Base-by-base conservation (phyloP, 1,140 invertebrate genomes). In the Leptonema lineaticorne region DNA sequence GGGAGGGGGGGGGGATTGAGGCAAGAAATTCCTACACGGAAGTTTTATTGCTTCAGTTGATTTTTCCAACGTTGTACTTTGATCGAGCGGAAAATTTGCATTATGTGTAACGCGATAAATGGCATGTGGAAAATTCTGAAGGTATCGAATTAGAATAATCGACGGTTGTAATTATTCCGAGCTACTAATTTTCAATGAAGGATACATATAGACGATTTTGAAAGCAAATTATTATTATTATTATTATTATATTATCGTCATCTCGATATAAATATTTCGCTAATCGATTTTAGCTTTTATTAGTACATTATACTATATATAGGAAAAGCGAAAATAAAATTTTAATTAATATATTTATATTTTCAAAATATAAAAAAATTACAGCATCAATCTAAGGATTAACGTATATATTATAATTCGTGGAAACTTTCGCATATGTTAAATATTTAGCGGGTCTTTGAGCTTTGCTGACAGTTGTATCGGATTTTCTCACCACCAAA, bases 31-130 rank as follows among this genome's bases (percentile, higher is more conserved):
- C 45, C 45, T 45, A 45, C 59, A 62, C 59, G 30, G 59, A 62
- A 33, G 33, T 62, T 62, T 62, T 62, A 62, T 62, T 62, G 59
- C 59, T 33, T 62, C 37, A 41, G 33, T 62, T 62, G 59, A 62
- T 62, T 62, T 62, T 62, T 33, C 30, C 26, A 62, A 62, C 59
- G 33, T 62, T 62, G 26, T 24, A 62, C 59, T 62, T 62, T 62
- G 59, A 62, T 37, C 18, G 28, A 4, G 59, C 59, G 59, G 59
- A 62, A 62, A 60, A 62, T 62, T 62, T 62, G 59, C 59, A 62
- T 62, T 45, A 45, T 53, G 16, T 41, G 27, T 24, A 24, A 20
- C 27, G 27, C 20, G 50, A 24, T 26, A 53, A 53, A 53, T 53
- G 9, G n/a, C 9, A 11, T n/a, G n/a, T n/a, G n/a, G n/a, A n/a